Base-by-base conservation (phyloP, 2,888 invertebrate species). In the Nomada flava region DNA sequence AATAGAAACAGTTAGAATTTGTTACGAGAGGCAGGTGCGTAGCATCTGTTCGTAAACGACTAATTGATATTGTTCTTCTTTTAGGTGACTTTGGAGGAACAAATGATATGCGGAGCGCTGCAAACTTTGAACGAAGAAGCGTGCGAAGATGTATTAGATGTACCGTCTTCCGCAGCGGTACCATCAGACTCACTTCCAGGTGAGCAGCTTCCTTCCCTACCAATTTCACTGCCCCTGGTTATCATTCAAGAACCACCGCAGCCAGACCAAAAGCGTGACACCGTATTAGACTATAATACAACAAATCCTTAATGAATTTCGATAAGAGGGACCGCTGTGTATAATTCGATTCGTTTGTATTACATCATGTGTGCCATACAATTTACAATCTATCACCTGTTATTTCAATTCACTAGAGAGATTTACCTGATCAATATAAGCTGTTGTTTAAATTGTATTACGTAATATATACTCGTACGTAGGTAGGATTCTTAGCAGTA, bases 111-210 rank as follows among this genome's bases (percentile, higher is more conserved):
- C 94, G 98, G 98, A 82, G 98, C 98, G 2, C 94, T 98, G 79
- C 98, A 98, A 94, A 98, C 98, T 0, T 95, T 98, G 50, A 98
- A 98, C 94, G 98, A 98, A 94, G 98, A 98, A 94, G 98, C 98
- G 10, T 96, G 97, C 93, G 98, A 98, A 94, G 98, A 98, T 94
- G 98, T 98, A 60, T 94, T 97, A 88, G 97, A 97, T 92, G 97
- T 94, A 71, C 93, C 94, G 76, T 89, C 91, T 36, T 88, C 93
- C 42, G 84, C 88, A 47, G 87, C 89, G 52, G 88, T 87, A 71
- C 84, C 87, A 78, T 85, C 92, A 76, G 83, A 90, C 85, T 93
- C 93, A 90, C 93, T 92, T 78, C 85, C 93, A 94, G 94, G 94
- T 94, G 94, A 94, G 94, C 85, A 88, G 81, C 84, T 91, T 90